Percentiles rank a stretch among this genome's conserved stretches.
Evolutionary conservation across 2,888 invertebrate genomes (phyloP).

Genomic region (Gasteruption jaculator): DNA sequence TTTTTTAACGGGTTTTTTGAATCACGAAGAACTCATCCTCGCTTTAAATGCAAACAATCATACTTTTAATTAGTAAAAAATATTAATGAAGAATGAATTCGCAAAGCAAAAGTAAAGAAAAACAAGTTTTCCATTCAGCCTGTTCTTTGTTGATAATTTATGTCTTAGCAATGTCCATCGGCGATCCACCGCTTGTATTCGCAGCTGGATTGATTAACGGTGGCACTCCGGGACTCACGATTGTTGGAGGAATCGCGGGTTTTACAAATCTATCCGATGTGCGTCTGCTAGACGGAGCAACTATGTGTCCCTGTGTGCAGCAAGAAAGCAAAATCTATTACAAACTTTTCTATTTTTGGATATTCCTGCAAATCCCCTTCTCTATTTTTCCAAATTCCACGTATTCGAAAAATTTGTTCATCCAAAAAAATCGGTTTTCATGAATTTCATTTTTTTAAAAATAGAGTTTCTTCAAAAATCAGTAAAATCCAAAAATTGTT

Average conservation of each 20-base stretch:
- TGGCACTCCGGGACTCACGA: slow-evolving; percentile 54
- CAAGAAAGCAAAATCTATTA: background rate
- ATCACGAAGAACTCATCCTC: too few species aligned
- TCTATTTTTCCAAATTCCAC: background rate
- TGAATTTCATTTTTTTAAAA: slow-evolving; percentile 4
- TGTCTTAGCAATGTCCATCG: slow-evolving; percentile 52
- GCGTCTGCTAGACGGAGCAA: slow-evolving; percentile 56
- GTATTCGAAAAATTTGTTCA: background rate
- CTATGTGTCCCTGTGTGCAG: slow-evolving; percentile 42
- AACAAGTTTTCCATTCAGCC: slow-evolving; percentile 2
- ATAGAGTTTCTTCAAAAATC: too few species aligned
- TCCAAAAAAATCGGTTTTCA: slow-evolving; percentile 4
- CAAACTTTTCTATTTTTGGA: too few species aligned
- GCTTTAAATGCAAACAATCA: too few species aligned
- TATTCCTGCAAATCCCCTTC: too few species aligned
- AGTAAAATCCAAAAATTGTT: too few species aligned
- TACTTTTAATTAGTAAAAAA: too few species aligned
- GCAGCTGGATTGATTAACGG: slow-evolving; percentile 34
- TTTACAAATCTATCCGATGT: slow-evolving; percentile 81
- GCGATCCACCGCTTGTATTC: slow-evolving; percentile 42
- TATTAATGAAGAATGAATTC: background rate
- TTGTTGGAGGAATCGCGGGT: slow-evolving; percentile 71
- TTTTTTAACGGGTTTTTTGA: too few species aligned
- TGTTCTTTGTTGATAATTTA: slow-evolving; percentile 32
- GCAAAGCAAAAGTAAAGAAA: slow-evolving; percentile 1